Evolutionary conservation across 2,113 vertebrate species (phyloP), one percentile per base, ranked within the genome.

Genomic region (Boulengeromyrus knoepffleri): DNA sequence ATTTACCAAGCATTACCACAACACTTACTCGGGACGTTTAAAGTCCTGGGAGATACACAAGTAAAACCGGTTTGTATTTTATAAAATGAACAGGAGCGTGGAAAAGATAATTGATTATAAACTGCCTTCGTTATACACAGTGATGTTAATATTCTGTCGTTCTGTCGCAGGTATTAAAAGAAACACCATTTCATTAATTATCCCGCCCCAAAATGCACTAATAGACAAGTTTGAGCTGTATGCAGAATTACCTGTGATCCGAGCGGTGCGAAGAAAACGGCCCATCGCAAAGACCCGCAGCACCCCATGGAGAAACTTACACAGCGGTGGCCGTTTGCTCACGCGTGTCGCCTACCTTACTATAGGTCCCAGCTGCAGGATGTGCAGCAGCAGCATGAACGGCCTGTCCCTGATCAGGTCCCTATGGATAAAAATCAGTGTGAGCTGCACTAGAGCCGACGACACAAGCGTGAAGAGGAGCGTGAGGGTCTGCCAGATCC

Each of bases 341-440:
- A 56, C 6, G 52, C 19, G 24, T 10, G 24, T 49, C 42, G 27
- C 97, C 92, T 94, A 99, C 98, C 98, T 98, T 96, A 98, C 96
- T 62, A 99, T 90, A 66, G 98, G 98, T 92, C 98, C 98, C 2
- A 99, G 96, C 95, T 99, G 98, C 92, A 99, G 95, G 85, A 99
- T 95, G 94, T 99, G 98, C 93, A 99, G 95, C 91, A 99, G 96
- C 93, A 99, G 96, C 89, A 98, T 93, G 10, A 99, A 96, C 80
- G 98, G 98, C 91, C 97, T 94, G 95, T 99, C 98, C 66, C 97
- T 94, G 96, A 97, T 97, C 87, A 99, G 96, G 95, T 99, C 98
- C 92, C 98, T 96, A 95, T 99, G 98, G 93, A 99, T 96, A 95
- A 99, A 98, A 93, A 97, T 97, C 90, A 99, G 97, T 85, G 97